Base-by-base conservation (phyloP, 2,888 invertebrate genomes). In the Gymnocheta viridis region DNA sequence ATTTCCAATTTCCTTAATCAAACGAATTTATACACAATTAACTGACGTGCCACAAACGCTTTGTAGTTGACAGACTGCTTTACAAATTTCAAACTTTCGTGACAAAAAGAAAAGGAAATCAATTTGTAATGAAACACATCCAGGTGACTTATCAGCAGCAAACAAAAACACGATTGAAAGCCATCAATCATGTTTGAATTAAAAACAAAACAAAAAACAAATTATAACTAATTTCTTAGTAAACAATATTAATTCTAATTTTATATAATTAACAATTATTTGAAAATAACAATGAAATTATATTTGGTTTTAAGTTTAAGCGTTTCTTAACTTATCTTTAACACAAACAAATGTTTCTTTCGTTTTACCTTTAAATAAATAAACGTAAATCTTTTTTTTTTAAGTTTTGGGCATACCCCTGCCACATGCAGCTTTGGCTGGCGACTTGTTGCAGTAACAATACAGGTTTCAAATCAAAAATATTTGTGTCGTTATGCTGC, bases 111-210 rank as follows among this genome's bases (percentile, higher is more conserved):
- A 62, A 70, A 44, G 70, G 70, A 54, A 70, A 78, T 24, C 70
- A 79, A 79, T 79, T 79, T 79, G 78, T 70, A 54, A 29, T 24
- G n/a, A 14, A 78, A 70, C 60, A 62, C 69, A 51, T 62, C 29
- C 24, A 70, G 19, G n/a, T 27, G 49, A 24, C 3, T 51, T 38
- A 78, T 41, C 38, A 60, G 41, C n/a, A 60, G 17, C 32, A 60
- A 27, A 60, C 5, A 22, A 56, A 62, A 78, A 54, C 78, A 62
- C 38, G 60, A 54, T 64, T 70, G 44, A 70, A 64, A 70, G 51
- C 51, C 44, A 79, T 79, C 70, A 62, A 54, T 79, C 70, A 79
- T 19, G 35, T 51, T 54, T n/a, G 17, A 70, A 54, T 44, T 35
- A 62, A 54, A 70, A 70, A 19, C n/a, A n/a, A n/a, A n/a, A n/a